These are phyloP conservation scores for Myiotriccus ornatus DNA, from an alignment of 2,797 vertebrate species.

Conservation along the genomic window DNA sequence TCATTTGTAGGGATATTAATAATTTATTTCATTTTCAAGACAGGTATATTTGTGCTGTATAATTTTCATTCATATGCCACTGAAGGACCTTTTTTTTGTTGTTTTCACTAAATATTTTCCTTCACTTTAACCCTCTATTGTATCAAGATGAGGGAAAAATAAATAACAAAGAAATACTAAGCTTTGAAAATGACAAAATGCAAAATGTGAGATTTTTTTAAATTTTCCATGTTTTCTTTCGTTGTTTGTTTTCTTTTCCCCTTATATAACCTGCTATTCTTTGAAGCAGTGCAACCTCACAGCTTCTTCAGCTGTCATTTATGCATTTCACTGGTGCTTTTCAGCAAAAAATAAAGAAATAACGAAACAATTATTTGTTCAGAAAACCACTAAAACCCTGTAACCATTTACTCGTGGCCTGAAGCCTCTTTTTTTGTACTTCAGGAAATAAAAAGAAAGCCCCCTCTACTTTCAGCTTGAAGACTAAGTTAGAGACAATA, in stretches of 20 bases:
- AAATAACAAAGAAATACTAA: neutral
- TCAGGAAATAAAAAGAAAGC: neutral
- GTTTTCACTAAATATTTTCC: neutral
- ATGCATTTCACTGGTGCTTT: neutral
- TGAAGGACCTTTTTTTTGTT: neutral
- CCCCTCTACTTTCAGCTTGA: neutral
- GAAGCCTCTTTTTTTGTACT: neutral
- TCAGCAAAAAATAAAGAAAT: neutral
- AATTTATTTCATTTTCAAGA: conserved; percentile 21
- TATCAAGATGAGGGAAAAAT: neutral
- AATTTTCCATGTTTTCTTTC: neutral
- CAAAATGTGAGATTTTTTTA: neutral
- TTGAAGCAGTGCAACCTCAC: neutral
- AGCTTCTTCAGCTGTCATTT: neutral
- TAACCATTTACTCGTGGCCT: neutral
- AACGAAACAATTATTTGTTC: neutral
- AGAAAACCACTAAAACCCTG: neutral
- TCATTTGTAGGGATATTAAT: neutral
- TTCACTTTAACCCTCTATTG: neutral
- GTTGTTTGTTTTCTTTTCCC: rapidly evolving
- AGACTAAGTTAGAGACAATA: neutral
- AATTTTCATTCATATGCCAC: neutral
- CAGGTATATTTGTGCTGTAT: neutral
- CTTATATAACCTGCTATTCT: neutral
- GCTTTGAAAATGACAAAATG: neutral